These are phyloP conservation scores for Canis aureus DNA, from an alignment of 2,113 vertebrate genomes.

Conservation along the genomic window DNA sequence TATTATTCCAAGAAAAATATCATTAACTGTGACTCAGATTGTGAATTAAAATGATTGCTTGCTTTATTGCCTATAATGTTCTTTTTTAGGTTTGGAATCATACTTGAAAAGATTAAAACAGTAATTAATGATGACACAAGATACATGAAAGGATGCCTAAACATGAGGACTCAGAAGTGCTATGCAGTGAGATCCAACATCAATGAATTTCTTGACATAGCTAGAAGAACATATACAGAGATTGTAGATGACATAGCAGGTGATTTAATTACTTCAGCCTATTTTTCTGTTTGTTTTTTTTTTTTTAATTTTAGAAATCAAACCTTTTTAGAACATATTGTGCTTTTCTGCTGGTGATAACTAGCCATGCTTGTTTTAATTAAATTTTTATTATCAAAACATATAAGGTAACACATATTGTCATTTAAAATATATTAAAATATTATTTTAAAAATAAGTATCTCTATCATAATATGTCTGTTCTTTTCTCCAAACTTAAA, in stretches of 20 bases:
- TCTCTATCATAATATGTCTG: background rate
- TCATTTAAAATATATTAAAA: background rate
- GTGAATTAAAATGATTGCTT: constrained; percentile 20
- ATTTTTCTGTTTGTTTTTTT: background rate
- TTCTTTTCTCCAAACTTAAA: constrained; percentile 4
- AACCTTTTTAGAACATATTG: background rate
- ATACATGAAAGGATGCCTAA: constrained; percentile 95
- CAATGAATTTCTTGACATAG: constrained; percentile 97
- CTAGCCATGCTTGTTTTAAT: background rate
- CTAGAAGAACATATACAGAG: constrained; percentile 96
- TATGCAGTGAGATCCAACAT: constrained; percentile 97
- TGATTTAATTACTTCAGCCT: constrained; percentile 79
- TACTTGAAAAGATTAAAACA: constrained; percentile 95
- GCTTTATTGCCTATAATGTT: constrained; percentile 1
- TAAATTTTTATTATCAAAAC: constrained; percentile 30
- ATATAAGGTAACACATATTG: constrained; percentile 9
- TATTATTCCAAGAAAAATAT: constrained; percentile 2
- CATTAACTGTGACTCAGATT: background rate
- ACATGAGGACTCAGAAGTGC: constrained; percentile 97
- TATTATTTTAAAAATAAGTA: background rate
- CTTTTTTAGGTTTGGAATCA: constrained; percentile 92
- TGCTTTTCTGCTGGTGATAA: background rate
- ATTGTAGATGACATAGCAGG: constrained; percentile 98
- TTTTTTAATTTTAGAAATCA: background rate
- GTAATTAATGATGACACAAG: constrained; percentile 95